Base-by-base conservation (phyloP, 2,888 invertebrate species). In the Tenodera sinensis region DNA sequence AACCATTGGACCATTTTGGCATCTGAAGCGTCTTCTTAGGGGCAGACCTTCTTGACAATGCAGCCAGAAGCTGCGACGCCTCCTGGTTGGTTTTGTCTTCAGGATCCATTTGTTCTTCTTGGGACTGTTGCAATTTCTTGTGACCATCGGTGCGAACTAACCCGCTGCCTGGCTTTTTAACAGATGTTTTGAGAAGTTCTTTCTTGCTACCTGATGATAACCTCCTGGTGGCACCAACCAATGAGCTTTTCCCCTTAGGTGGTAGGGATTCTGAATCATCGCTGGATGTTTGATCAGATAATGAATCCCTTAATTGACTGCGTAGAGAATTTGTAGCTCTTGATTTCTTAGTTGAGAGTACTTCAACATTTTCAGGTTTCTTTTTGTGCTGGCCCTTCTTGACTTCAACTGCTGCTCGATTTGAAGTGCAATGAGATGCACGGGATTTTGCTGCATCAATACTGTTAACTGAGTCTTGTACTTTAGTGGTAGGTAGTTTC, bases 1-100 rank as follows among this genome's bases (percentile, higher is more conserved):
- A 98, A 47, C 98, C 98, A 93, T 98, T 98, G 92, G 97, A 97
- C 97, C 97, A 98, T 92, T 95, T 95, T 83, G 96, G 96, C 91
- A 94, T 93, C 90, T 93, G 92, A 90, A 94, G 93, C 54, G 94
- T 93, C 92, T 93, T 94, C 82, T 93, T 94, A 47, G 86, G 83
- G 83, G 54, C n/a, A 15, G 30, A n/a, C 71, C 86, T 87, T 27
- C 83, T 87, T 27, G 83, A 47, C 8, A 83, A 6, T n/a, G 42
- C 34, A n/a, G 87, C 84, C 83, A 87, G 28, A 47, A 88, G 47
- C 6, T 84, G 30, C 8, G 85, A 34, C 0, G 83, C 34, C 27
- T 54, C 28, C 20, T 83, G 47, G 91, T 89, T 90, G 91, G 91
- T 90, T 92, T 92, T 25, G 92, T 91, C 91, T 6, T 81, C 54